phyloP scores from a whole-genome alignment of 2,888 invertebrate genomes.

The Philereme transversata region DNA sequence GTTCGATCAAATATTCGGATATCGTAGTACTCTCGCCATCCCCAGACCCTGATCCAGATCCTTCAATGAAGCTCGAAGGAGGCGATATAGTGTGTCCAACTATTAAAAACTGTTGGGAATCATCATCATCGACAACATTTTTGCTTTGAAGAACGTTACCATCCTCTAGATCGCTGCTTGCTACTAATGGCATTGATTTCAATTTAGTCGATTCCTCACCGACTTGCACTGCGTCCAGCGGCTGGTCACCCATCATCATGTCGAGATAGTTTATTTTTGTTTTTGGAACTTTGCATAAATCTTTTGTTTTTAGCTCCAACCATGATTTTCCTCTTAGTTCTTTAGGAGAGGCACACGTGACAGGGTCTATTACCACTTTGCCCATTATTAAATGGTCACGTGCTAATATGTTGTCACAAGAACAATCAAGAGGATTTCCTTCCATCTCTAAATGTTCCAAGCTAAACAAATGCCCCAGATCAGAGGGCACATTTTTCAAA shows the following conservation, averaged over 20 bases:
- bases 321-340: constrained; percentile 81
- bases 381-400: constrained; percentile 84
- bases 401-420: constrained; percentile 86
- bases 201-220: constrained; percentile 67
- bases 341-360: constrained; percentile 82
- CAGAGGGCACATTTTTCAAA: constrained; percentile 84
- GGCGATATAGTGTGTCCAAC: constrained; percentile 56
- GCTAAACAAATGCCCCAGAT: constrained; percentile 79
- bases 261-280: constrained; percentile 71
- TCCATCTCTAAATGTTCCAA: constrained; percentile 86
- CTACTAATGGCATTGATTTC: constrained; percentile 68
- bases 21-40: constrained; percentile 72
- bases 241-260: constrained; percentile 87
- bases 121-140: constrained; percentile 65
- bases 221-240: constrained; percentile 68
- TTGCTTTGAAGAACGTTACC: constrained; percentile 67
- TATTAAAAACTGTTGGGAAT: constrained; percentile 68
- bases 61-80: constrained; percentile 59
- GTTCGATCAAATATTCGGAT: constrained; percentile 60
- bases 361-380: constrained; percentile 81
- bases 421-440: constrained; percentile 88
- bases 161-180: constrained; percentile 68
- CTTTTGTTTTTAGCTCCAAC: constrained; percentile 83
- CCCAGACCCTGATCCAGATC: constrained; percentile 68
- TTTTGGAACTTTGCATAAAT: constrained; percentile 77